Evolutionary conservation across 2,797 vertebrate genomes (phyloP).

Genomic region (Cossypha niveicapilla): DNA sequence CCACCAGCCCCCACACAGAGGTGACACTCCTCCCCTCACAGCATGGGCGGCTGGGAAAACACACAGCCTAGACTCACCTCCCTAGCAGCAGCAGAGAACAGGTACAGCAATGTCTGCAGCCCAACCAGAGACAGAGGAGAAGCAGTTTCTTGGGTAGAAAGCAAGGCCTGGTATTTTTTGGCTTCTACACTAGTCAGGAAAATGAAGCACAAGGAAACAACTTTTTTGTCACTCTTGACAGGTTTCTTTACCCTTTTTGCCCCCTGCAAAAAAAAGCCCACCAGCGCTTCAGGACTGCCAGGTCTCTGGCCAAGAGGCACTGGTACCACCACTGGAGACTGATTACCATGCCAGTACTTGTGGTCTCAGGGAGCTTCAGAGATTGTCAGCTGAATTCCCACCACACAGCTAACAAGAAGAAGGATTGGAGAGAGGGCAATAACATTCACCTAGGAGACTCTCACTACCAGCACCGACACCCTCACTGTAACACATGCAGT

Average conservation of each 20-base stretch:
- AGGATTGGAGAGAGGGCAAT: accelerated
- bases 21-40: neutral
- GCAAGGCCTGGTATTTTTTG: neutral
- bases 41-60: accelerated
- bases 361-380: neutral
- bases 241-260: neutral
- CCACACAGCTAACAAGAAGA: neutral
- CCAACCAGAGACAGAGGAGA: neutral
- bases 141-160: neutral
- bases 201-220: neutral
- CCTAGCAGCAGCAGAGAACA: neutral
- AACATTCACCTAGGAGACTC: neutral
- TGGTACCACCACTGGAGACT: neutral
- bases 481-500: neutral
- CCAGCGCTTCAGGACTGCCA: neutral
- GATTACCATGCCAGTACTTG: neutral
- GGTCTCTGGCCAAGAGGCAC: neutral
- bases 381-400: neutral
- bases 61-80: accelerated
- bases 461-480: neutral
- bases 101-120: neutral
- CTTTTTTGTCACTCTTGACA: neutral
- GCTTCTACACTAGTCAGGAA: neutral
- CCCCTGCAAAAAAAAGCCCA: neutral
- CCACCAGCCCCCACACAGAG: neutral